Evolutionary conservation across 2,113 vertebrate species (phyloP).

Genomic region (Bujurquina vittata): DNA sequence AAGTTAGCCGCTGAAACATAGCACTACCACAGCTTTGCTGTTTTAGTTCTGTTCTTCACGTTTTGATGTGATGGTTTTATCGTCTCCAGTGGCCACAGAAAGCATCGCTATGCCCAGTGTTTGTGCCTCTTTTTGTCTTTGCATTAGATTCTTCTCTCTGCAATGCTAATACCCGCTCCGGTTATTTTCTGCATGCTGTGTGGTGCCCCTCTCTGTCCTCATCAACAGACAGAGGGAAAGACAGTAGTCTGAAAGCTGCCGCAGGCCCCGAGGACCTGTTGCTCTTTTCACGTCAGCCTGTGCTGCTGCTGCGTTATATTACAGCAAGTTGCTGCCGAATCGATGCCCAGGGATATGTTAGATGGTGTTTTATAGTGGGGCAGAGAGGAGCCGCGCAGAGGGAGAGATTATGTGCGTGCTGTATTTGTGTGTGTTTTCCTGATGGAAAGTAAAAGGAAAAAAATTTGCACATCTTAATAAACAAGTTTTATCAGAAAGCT

Average conservation of each 20-base stretch:
- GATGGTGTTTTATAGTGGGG: slow-evolving; percentile 57
- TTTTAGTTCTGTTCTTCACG: background rate
- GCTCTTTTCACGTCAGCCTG: slow-evolving; percentile 64
- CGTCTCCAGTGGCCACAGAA: background rate
- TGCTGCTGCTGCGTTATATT: slow-evolving; percentile 45
- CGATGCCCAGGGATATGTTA: slow-evolving; percentile 51
- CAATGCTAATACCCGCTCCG: background rate
- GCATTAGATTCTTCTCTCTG: background rate
- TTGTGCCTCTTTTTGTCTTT: background rate
- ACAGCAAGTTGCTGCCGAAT: slow-evolving; percentile 52
- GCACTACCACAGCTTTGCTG: background rate
- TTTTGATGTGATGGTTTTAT: background rate
- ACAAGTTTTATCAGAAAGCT: background rate
- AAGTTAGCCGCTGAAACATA: background rate
- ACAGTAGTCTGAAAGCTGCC: slow-evolving; percentile 22
- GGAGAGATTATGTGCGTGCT: background rate
- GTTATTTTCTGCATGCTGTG: background rate
- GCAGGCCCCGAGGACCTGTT: slow-evolving; percentile 58
- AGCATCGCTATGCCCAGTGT: background rate
- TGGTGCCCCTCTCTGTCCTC: background rate
- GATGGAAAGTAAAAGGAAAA: background rate
- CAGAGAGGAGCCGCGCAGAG: background rate
- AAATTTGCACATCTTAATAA: background rate
- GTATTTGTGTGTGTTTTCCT: slow-evolving; percentile 1
- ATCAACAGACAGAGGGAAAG: slow-evolving; percentile 9